Base-by-base conservation (phyloP, 2,797 vertebrate genomes). In the Pterois miles region DNA sequence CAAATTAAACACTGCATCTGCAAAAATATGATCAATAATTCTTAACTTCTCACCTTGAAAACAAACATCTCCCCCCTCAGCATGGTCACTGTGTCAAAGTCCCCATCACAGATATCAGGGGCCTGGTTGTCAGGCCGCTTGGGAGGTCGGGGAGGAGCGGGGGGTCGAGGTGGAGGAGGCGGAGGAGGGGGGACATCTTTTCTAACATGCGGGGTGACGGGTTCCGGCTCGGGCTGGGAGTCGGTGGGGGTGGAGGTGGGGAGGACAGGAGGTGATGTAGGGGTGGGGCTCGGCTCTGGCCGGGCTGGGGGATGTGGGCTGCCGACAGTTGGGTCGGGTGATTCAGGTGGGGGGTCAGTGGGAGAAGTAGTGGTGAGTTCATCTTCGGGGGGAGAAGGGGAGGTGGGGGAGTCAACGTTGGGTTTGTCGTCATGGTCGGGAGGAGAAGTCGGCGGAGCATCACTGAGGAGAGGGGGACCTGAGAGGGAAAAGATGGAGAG, bases 41-140 rank as follows among this genome's bases (percentile, higher is more conserved):
- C 25, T 18, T 60, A 5, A 50, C 8, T 65, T 76, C 88, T 91
- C 88, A 98, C 98, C 97, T 99, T 99, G 85, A 99, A 99, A 29
- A 99, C 97, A 78, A 99, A 99, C 98, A 99, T 99, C 89, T 99
- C 98, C 29, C 98, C 98, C 5, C 98, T 95, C 82, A 99, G 94
- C 92, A 98, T 87, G 0, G 97, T 96, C 87, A 99, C 96, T 0
- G 97, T 97, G 91, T 99, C 97, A 0, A 99, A 99, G 92, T 98
- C 92, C 4, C 98, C 98, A 0, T 98, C 96, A 0, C 98, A 99
- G 92, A 99, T 98, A 89, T 98, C 84, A 0, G 98, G 98, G 25
- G 95, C 90, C 0, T 95, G 94, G 78, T 96, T 96, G 84, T 96
- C 96, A 0, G 98, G 96, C 25, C 85, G 84, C 71, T 94, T 95